phyloP scores from a whole-genome alignment of 2,797 vertebrate genomes.

The Borostomias antarcticus region DNA sequence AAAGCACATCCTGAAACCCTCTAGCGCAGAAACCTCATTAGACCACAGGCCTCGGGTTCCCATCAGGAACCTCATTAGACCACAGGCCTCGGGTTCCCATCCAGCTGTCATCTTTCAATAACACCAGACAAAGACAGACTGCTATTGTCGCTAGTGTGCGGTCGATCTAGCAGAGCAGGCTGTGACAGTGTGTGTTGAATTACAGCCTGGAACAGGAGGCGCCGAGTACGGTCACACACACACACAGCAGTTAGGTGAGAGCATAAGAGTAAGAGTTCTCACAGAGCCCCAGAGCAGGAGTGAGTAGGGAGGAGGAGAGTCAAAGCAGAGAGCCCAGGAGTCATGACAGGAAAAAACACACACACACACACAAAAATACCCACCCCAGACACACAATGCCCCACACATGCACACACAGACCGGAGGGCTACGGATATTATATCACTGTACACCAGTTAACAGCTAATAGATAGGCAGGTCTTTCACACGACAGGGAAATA shows the following conservation, averaged over 20 bases:
- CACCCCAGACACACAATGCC: neutral
- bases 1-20: neutral
- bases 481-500: too few species aligned
- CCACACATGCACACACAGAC: conserved; percentile 13
- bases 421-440: conserved; percentile 27
- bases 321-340: conserved; percentile 38
- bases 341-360: neutral
- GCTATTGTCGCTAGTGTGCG: neutral
- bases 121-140: neutral
- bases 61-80: too few species aligned
- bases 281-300: conserved; percentile 42
- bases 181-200: conserved; percentile 45
- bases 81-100: too few species aligned
- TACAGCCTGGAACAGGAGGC: neutral
- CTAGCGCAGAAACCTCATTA: neutral
- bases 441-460: conserved; percentile 38
- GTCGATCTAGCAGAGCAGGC: conserved; percentile 8
- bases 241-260: conserved; percentile 30
- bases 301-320: neutral
- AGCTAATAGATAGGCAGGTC: conserved; percentile 55
- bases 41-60: neutral
- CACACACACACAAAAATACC: conserved; percentile 1
- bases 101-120: too few species aligned
- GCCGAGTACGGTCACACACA: neutral
- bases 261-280: conserved; percentile 26